phyloP scores from a whole-genome alignment of 53 echinoderm and acorn worm genomes.

The Paelopatides confundens region DNA sequence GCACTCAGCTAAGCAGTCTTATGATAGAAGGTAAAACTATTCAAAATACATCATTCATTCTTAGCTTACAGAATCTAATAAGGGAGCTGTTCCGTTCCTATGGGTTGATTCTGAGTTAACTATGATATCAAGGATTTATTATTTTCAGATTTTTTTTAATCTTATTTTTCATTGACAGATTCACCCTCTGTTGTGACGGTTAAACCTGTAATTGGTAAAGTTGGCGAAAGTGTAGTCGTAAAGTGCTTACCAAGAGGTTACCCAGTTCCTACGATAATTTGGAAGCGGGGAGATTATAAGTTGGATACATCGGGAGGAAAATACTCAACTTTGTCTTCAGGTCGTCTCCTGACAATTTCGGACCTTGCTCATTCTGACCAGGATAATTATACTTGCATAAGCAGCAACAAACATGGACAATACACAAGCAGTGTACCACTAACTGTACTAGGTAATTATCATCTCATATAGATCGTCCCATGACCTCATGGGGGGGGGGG shows the following conservation, averaged over 20 bases:
- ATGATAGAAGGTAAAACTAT: constrained; percentile 76
- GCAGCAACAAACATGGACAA: constrained; percentile 69
- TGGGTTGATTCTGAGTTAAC: too few relatives aligned
- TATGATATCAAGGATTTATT: too few relatives aligned
- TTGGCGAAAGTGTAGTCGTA: constrained; percentile 67
- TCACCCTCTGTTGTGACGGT: constrained; percentile 71
- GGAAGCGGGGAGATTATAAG: constrained; percentile 28
- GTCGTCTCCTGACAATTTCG: constrained; percentile 72
- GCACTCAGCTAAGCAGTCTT: constrained; percentile 55
- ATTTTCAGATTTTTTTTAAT: too few relatives aligned
- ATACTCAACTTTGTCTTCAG: constrained; percentile 37
- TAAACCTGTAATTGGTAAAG: constrained; percentile 42
- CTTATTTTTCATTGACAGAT: constrained; percentile 71
- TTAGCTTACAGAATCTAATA: too few relatives aligned
- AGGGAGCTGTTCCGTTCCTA: too few relatives aligned
- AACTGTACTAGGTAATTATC: constrained; percentile 86
- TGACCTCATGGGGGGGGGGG: too few relatives aligned
- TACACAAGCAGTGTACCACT: constrained; percentile 62
- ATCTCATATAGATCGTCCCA: too few relatives aligned
- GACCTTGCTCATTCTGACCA: constrained; percentile 64
- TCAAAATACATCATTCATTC: too few relatives aligned
- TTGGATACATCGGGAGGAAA: not conserved
- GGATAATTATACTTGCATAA: constrained; percentile 77
- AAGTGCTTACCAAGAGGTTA: constrained; percentile 71
- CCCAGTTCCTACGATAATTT: constrained; percentile 69